Evolutionary conservation across 2,113 vertebrate species (phyloP).

Genomic region (Cynoglossus semilaevis): DNA sequence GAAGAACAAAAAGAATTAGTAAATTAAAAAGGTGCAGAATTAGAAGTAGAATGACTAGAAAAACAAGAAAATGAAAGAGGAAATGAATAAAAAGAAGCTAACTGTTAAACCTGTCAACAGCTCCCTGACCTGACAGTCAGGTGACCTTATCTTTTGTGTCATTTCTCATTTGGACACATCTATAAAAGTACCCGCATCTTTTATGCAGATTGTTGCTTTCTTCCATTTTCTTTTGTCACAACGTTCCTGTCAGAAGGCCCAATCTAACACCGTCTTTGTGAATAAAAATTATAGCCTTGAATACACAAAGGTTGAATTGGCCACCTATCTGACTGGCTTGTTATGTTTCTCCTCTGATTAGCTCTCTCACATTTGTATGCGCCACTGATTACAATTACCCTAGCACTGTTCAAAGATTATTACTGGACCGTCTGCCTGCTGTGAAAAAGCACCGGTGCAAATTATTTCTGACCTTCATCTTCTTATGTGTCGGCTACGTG

Average conservation of each 20-base stretch:
- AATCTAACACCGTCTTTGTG: background rate
- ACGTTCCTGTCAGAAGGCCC: background rate
- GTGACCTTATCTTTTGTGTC: no score
- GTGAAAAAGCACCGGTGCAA: background rate
- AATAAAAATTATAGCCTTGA: background rate
- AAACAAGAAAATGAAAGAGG: no score
- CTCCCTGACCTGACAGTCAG: no score
- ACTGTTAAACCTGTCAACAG: no score
- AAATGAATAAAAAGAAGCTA: no score
- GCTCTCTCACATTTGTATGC: background rate
- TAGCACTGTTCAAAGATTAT: background rate
- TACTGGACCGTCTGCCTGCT: background rate
- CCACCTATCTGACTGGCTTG: background rate
- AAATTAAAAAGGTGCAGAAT: no score
- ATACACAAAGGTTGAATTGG: constrained; percentile 1
- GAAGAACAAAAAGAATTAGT: no score
- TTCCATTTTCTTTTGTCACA: background rate
- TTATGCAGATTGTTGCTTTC: no score
- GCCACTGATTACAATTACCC: constrained; percentile 2
- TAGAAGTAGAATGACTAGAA: no score
- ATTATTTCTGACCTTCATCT: background rate
- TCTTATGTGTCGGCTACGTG: background rate
- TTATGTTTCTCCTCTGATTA: constrained; percentile 4
- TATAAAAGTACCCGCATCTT: no score
- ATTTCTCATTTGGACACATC: no score